Conservation (phyloP, 2,888 invertebrate species). For the Scrobipalpa costella region DNA sequence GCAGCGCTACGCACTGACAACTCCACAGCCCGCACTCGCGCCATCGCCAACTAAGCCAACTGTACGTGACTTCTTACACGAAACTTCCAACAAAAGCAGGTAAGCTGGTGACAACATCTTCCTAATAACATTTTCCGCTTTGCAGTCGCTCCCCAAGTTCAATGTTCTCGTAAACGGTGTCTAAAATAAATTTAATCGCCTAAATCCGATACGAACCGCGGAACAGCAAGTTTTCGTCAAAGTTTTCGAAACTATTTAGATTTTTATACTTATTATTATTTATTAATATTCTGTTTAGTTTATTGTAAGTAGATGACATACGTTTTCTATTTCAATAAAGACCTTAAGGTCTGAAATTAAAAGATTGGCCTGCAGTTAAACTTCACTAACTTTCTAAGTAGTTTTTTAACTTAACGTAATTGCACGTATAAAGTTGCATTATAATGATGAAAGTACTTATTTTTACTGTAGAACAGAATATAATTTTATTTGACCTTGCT, state of each 20-base stretch:
- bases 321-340: no score
- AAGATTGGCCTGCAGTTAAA: no score
- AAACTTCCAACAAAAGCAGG: constrained; percentile 22
- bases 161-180: background rate
- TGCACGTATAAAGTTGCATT: no score
- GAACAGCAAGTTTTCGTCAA: background rate
- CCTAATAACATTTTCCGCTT: background rate
- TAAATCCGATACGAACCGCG: background rate
- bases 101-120: background rate
- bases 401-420: no score
- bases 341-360: no score
- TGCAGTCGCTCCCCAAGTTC: background rate
- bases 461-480: no score
- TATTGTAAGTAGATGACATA: no score
- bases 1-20: constrained; percentile 29
- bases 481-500: no score
- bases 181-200: background rate
- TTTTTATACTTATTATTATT: no score
- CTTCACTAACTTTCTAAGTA: no score
- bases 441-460: no score
- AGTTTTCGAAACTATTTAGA: background rate
- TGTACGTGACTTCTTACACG: constrained; percentile 55
- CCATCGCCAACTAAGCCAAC: constrained; percentile 30
- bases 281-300: no score
- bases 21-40: background rate